Conservation (phyloP, 2,797 vertebrate species). For the Adelosebastes latens region DNA sequence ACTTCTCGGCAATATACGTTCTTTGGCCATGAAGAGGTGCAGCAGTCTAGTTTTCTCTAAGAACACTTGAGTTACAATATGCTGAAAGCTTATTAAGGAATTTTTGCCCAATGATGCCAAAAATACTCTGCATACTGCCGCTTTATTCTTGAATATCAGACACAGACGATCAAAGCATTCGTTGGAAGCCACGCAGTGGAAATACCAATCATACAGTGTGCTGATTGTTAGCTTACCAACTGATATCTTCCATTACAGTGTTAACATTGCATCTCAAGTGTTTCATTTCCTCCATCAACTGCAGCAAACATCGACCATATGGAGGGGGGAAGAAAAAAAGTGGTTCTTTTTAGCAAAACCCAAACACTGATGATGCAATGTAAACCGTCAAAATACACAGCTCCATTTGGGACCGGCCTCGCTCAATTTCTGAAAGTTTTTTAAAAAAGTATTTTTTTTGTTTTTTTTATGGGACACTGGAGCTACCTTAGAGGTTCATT, state of each 20-base stretch:
- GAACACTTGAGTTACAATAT: too few relatives aligned
- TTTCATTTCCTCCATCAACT: background rate
- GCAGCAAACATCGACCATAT: background rate
- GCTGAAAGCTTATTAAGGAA: too few relatives aligned
- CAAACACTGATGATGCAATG: background rate
- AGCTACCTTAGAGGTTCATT: constrained; percentile 18
- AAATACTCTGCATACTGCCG: rapidly evolving
- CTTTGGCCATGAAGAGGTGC: too few relatives aligned
- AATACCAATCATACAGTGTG: background rate
- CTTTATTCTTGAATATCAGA: background rate
- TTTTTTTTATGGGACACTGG: background rate
- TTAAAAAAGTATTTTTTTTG: too few relatives aligned
- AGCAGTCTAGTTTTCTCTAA: too few relatives aligned
- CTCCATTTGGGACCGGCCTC: background rate
- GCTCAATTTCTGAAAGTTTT: background rate
- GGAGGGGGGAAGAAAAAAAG: background rate
- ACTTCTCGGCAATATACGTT: too few relatives aligned
- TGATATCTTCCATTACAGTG: background rate
- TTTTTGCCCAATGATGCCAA: too few relatives aligned
- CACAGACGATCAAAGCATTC: background rate
- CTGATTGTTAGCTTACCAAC: background rate
- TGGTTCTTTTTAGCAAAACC: background rate
- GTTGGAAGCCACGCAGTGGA: background rate
- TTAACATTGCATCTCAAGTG: background rate
- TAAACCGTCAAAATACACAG: constrained; percentile 16